Base-by-base conservation (phyloP, 2,888 invertebrate genomes). In the Sinelater perroti region DNA sequence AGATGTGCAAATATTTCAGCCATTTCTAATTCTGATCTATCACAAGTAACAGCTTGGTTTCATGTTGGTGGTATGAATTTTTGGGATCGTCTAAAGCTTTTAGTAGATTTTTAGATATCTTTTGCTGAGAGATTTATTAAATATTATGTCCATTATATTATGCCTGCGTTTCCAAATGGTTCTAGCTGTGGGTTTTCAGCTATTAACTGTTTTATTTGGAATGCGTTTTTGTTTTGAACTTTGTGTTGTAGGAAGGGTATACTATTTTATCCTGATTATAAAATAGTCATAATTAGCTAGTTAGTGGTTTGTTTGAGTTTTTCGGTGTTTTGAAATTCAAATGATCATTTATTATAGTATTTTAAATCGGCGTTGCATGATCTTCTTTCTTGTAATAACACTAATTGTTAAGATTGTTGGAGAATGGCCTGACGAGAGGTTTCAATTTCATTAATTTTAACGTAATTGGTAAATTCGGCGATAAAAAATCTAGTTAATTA, bases 181-280 rank as follows among this genome's bases (percentile, higher is more conserved):
- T 35, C 3, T 35, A 4, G 35, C 10, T 11, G n/a, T 31, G 10
- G n/a, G 31, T 31, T 31, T 6, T n/a, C 10, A 10, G 31, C 31
- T 31, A 13, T 35, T 35, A 35, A 11, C 35, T 35, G 35, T 11
- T 35, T 35, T 35, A 35, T 35, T 14, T 13, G n/a, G n/a, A n/a
- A n/a, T n/a, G n/a, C n/a, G n/a, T n/a, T n/a, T n/a, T 35, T 35
- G 3, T 35, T 35, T 13, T 35, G 35, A 16, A 6, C 7, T 3
- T 35, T 35, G 2, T 16, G 35, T 35, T 35, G 35, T 16, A 16
- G 10, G 13, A 6, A 16, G 14, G 11, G 35, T 35, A 16, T 7
- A 2, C 13, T 13, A 11, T 35, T 35, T 16, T 16, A 35, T 35
- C 6, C n/a, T n/a, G n/a, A n/a, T n/a, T n/a, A n/a, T n/a, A n/a